Base-by-base conservation (phyloP, 2,797 vertebrate species). In the Malacoraja senta region DNA sequence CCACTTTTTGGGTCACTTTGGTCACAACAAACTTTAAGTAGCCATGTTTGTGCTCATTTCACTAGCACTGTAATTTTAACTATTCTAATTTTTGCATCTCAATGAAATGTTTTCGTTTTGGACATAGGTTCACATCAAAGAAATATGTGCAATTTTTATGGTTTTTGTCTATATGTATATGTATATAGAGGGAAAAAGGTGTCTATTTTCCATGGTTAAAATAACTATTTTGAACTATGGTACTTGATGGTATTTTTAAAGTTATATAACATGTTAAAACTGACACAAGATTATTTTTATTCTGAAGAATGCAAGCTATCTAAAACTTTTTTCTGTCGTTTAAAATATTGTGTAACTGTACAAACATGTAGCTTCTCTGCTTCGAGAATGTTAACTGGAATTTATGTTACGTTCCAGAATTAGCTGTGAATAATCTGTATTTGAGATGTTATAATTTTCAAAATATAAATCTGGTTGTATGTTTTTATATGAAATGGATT, bases 401-500 rank as follows among this genome's bases (percentile, higher is more conserved):
- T 19, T 53, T 6, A 53, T 53, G 4, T 29, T 84, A 74, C 19
- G 44, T 74, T 26, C 72, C 90, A 91, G 21, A 72, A 29, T 72
- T 76, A 74, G 38, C 71, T 92, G 38, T 38, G 72, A 92, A 92
- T 32, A 58, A 84, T 61, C 53, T 86, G 53, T 58, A 68, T 90
- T 90, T 19, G 65, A 90, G 63, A 65, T 86, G 83, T 61, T 61
- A 90, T 68, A 65, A 32, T 90, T 68, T 90, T 9, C 71, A 92
- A 74, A 53, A 53, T 92, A 26, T 92, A 29, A 92, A 74, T 92
- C 68, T 92, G 44, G 71, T 58, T 72, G 71, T 91, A 44, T 91
- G 90, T 74, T 91, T 90, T 92, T 92, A 92, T 92, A 76, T 74
- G 21, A 72, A 72, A 72, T 92, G 68, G 90, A 92, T 92, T 92